phyloP scores from a whole-genome alignment of 2,888 invertebrate species.

The Belgica antarctica region DNA sequence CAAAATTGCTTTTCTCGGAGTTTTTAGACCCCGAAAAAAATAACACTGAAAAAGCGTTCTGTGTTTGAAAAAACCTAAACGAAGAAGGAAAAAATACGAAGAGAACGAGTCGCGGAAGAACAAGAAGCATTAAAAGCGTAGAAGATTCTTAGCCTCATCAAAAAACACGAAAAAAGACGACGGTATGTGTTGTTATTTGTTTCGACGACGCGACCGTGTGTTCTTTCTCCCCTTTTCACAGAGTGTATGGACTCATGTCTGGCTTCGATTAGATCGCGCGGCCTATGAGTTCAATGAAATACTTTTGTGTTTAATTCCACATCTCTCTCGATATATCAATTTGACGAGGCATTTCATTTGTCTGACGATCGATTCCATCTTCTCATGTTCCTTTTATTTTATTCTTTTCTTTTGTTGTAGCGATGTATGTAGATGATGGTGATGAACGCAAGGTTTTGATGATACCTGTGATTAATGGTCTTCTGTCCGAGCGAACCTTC shows the following conservation, averaged over 20 bases:
- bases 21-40: slow-evolving; percentile 24
- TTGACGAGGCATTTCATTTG: slow-evolving; percentile 11
- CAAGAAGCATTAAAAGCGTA: neutral
- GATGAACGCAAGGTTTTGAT: neutral
- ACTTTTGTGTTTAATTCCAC: slow-evolving; percentile 26
- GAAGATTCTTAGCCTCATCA: neutral
- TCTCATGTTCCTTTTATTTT: neutral
- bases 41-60: neutral
- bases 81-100: neutral
- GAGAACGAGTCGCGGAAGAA: neutral
- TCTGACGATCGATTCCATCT: slow-evolving; percentile 4
- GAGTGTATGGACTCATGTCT: slow-evolving; percentile 25
- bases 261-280: slow-evolving; percentile 19
- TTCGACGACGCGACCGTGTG: slow-evolving; percentile 15
- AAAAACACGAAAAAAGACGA: slow-evolving; percentile 17
- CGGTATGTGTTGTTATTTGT: neutral
- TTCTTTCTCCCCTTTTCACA: neutral
- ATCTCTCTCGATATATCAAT: slow-evolving; percentile 16
- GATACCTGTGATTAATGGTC: neutral
- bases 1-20: slow-evolving; percentile 24
- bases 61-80: too few species aligned
- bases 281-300: slow-evolving; percentile 33
- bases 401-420: too few species aligned
- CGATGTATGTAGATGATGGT: neutral
- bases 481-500: too few species aligned